phyloP scores from a whole-genome alignment of 2,888 invertebrate species.

The Drosophila greeni region DNA sequence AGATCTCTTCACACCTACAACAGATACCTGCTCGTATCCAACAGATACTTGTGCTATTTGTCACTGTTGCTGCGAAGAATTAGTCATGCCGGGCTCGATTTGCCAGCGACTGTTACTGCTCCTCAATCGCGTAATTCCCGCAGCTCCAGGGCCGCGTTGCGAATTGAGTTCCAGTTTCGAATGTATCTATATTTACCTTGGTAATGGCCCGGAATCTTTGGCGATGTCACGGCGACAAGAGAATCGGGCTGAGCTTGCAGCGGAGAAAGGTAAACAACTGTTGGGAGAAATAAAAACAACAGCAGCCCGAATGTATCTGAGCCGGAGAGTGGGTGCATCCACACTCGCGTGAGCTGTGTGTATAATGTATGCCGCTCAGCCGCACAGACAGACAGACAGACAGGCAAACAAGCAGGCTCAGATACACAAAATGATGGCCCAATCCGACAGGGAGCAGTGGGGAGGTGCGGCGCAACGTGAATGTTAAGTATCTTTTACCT shows the following conservation, averaged over 20 bases:
- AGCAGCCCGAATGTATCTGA: constrained; percentile 29
- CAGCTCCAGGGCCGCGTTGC: constrained; percentile 24
- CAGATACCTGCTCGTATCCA: constrained; percentile 37
- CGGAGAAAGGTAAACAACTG: constrained; percentile 49
- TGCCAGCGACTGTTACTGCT: constrained; percentile 21
- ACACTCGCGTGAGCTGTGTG: constrained; percentile 59
- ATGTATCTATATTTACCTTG: constrained; percentile 52
- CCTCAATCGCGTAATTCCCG: constrained; percentile 20
- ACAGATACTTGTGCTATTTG: constrained; percentile 39
- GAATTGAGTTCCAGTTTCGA: constrained; percentile 34
- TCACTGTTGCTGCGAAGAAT: constrained; percentile 40
- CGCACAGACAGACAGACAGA: constrained; percentile 36
- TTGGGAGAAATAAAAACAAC: constrained; percentile 36
- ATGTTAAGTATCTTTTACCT: constrained; percentile 38
- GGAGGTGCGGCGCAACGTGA: constrained; percentile 6
- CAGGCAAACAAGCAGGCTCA: constrained; percentile 37
- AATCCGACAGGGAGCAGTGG: constrained; percentile 5
- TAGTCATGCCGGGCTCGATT: constrained; percentile 50
- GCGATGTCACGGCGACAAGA: constrained; percentile 29
- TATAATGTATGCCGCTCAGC: constrained; percentile 57
- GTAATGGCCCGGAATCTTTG: constrained; percentile 35
- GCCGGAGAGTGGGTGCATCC: constrained; percentile 60
- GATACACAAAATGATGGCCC: constrained; percentile 19
- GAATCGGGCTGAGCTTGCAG: constrained; percentile 59
- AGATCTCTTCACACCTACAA: constrained; percentile 53